Conservation (phyloP, 2,113 vertebrate species). For the Oreocharis arfaki region DNA sequence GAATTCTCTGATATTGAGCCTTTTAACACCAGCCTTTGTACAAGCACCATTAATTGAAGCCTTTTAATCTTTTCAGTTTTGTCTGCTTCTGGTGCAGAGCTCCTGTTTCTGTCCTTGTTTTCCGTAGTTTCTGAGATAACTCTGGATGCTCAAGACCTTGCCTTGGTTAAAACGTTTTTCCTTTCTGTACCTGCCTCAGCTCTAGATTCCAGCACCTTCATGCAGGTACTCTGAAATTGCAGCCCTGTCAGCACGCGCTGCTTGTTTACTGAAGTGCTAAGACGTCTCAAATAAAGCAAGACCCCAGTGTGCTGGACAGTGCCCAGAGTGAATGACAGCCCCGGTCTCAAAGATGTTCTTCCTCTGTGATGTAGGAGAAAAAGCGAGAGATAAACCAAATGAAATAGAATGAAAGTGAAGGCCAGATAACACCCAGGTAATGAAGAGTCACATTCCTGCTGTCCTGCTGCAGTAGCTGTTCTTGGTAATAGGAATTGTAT, state of each 20-base stretch:
- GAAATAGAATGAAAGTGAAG: neutral
- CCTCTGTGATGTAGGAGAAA: neutral
- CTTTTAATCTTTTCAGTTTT: neutral
- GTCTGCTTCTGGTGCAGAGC: neutral
- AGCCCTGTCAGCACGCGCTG: neutral
- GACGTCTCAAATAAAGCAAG: neutral
- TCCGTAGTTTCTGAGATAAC: neutral
- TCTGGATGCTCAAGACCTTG: neutral
- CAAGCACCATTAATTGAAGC: rapidly evolving
- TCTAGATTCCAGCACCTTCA: neutral
- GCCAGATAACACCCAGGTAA: neutral
- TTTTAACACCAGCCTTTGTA: rapidly evolving
- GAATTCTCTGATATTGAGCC: neutral
- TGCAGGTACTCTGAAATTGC: neutral
- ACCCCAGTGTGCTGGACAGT: neutral
- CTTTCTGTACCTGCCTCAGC: neutral
- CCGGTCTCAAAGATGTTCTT: neutral
- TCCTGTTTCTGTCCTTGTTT: neutral
- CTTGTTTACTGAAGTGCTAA: neutral
- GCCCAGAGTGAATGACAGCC: neutral
- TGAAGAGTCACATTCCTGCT: neutral
- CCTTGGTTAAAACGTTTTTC: neutral
- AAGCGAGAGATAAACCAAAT: neutral
- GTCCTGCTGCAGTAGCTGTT: neutral
- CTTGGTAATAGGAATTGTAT: neutral